A percentile compares a stretch with the other conserved stretches of the same genome.
Evolutionary conservation across 2,888 invertebrate genomes (phyloP).

Genomic region (Toxonevra muliebris): DNA sequence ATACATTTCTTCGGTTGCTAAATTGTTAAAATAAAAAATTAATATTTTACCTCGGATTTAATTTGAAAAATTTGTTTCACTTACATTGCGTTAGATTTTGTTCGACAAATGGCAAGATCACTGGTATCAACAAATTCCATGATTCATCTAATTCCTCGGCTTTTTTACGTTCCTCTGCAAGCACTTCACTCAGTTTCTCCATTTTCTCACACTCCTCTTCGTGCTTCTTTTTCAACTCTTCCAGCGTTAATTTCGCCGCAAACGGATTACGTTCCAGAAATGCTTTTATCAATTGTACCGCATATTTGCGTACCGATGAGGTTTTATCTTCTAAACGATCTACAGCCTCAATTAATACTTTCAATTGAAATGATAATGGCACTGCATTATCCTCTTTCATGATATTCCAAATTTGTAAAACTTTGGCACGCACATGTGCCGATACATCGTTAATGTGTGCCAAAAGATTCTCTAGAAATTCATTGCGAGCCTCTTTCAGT

Average conservation of each 20-base stretch:
- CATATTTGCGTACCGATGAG: slow-evolving; percentile 84
- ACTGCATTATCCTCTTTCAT: slow-evolving; percentile 82
- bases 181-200: slow-evolving; percentile 65
- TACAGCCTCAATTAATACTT: slow-evolving; percentile 73
- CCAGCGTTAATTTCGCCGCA: slow-evolving; percentile 71
- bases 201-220: slow-evolving; percentile 62
- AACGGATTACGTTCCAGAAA: slow-evolving; percentile 88
- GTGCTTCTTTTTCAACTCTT: slow-evolving; percentile 72
- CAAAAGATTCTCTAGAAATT: slow-evolving; percentile 80
- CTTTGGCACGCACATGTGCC: slow-evolving; percentile 86
- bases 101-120: slow-evolving; percentile 56
- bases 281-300: slow-evolving; percentile 69
- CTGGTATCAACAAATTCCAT: slow-evolving; percentile 54
- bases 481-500: slow-evolving; percentile 75
- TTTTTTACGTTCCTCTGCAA: slow-evolving; percentile 69
- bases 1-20: slow-evolving; percentile 46
- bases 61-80: slow-evolving; percentile 15
- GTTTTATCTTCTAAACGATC: slow-evolving; percentile 84
- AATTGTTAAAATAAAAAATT: slow-evolving; percentile 6
- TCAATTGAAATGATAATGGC: slow-evolving; percentile 76
- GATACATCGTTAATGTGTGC: slow-evolving; percentile 87
- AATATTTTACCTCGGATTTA: neutral
- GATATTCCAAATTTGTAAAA: slow-evolving; percentile 82
- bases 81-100: slow-evolving; percentile 52
- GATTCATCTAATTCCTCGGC: slow-evolving; percentile 67